A percentile compares a stretch with the other conserved stretches of the same genome.
Evolutionary conservation across 2,888 invertebrate species (phyloP).

Genomic region (Chalcis sispes): DNA sequence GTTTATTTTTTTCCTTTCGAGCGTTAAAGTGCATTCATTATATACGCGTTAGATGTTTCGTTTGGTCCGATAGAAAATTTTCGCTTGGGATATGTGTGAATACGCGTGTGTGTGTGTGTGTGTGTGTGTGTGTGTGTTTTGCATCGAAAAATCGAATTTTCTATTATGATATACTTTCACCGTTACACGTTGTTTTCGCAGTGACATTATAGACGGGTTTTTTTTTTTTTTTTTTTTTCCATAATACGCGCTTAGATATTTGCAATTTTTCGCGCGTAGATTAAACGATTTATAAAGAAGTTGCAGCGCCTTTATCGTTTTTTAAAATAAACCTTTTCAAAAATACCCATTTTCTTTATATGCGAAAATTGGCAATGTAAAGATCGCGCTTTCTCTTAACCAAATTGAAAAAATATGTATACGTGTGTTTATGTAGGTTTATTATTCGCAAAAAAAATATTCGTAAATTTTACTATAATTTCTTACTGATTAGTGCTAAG

Average conservation of each 20-base stretch:
- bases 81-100: slow-evolving; percentile 30
- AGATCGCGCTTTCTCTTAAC: not conserved
- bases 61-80: slow-evolving; percentile 39
- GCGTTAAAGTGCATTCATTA: too few relatives aligned
- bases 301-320: not conserved
- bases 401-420: not conserved
- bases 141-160: too few relatives aligned
- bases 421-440: too few relatives aligned
- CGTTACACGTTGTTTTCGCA: slow-evolving; percentile 25
- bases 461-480: too few relatives aligned
- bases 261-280: too few relatives aligned
- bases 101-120: too few relatives aligned
- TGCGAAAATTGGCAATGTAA: too few relatives aligned
- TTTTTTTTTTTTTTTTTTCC: slow-evolving; percentile 2
- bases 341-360: too few relatives aligned
- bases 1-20: not conserved
- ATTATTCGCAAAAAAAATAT: too few relatives aligned
- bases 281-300: not conserved
- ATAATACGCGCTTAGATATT: too few relatives aligned
- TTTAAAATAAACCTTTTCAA: not conserved
- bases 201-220: slow-evolving; percentile 36
- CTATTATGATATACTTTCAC: slow-evolving; percentile 34
- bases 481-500: too few relatives aligned
- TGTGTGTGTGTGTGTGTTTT: too few relatives aligned
- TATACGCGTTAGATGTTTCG: slow-evolving; percentile 1